Conservation (phyloP, 2,113 vertebrate species). For the Poecile atricapillus region DNA sequence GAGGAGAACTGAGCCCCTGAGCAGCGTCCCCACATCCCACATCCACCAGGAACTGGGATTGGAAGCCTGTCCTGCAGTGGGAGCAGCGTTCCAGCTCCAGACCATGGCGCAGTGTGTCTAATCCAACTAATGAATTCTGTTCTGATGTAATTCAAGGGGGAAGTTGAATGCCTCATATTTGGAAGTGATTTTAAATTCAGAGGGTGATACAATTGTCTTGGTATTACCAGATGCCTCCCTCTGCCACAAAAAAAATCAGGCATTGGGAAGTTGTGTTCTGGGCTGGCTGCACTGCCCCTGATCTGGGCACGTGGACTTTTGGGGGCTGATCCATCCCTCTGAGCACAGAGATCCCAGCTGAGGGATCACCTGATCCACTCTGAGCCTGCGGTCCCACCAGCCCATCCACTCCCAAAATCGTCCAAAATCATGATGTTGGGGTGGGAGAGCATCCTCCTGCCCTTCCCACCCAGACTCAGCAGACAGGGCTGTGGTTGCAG, state of each 20-base stretch:
- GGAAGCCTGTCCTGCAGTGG: neutral
- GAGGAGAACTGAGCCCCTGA: neutral
- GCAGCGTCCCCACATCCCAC: neutral
- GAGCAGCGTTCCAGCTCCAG: fast-evolving
- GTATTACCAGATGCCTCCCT: neutral
- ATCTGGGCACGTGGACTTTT: fast-evolving
- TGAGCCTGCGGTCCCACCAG: neutral
- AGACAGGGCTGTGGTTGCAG: neutral
- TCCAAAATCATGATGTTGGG: neutral
- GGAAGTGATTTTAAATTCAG: neutral
- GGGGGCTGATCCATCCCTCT: neutral
- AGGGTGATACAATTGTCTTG: neutral
- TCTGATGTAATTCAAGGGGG: neutral
- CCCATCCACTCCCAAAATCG: neutral
- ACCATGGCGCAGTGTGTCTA: neutral
- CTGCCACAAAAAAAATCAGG: neutral
- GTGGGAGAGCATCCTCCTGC: neutral
- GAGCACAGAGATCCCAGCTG: neutral
- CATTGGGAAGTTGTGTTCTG: neutral
- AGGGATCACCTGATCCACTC: fast-evolving
- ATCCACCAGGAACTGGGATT: fast-evolving
- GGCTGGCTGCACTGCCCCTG: neutral
- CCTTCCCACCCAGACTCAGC: neutral
- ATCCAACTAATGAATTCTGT: slow-evolving; percentile 12
- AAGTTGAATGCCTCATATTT: neutral